Evolutionary conservation across 2,113 vertebrate species (phyloP).

Genomic region (Microcebus murinus): DNA sequence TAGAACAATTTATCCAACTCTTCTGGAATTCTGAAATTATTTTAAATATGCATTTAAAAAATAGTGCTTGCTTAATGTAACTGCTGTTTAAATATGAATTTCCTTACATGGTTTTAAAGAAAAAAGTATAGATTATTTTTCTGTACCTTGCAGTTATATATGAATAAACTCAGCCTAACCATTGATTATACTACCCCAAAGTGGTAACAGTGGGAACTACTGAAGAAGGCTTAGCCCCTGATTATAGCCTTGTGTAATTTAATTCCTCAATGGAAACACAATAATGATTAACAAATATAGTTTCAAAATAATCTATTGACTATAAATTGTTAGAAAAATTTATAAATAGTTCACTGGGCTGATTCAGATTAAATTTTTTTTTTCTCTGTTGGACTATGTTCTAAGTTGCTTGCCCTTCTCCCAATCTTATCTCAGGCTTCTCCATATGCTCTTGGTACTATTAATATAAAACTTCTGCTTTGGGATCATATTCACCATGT

Average conservation of each 20-base stretch:
- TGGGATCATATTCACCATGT: not conserved
- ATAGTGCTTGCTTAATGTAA: not conserved
- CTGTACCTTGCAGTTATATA: not conserved
- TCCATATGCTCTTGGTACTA: not conserved
- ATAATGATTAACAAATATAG: not conserved
- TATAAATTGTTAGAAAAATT: not conserved
- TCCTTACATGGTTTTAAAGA: not conserved
- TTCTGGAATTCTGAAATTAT: not conserved
- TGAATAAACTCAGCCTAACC: not conserved
- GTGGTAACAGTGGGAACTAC: not conserved
- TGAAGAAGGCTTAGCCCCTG: not conserved
- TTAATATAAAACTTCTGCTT: not conserved
- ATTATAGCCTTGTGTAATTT: not conserved
- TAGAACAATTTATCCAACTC: not conserved
- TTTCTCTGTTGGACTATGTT: not conserved
- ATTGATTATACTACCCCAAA: not conserved
- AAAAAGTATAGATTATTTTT: not conserved
- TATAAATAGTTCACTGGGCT: not conserved
- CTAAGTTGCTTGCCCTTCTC: not conserved
- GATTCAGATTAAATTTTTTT: not conserved
- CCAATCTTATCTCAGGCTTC: not conserved
- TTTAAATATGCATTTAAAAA: not conserved
- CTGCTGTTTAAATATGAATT: not conserved
- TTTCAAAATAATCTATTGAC: not conserved
- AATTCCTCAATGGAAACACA: not conserved